Conservation (phyloP, 2,113 vertebrate species). For the Cryptomyrus ogoouensis region DNA sequence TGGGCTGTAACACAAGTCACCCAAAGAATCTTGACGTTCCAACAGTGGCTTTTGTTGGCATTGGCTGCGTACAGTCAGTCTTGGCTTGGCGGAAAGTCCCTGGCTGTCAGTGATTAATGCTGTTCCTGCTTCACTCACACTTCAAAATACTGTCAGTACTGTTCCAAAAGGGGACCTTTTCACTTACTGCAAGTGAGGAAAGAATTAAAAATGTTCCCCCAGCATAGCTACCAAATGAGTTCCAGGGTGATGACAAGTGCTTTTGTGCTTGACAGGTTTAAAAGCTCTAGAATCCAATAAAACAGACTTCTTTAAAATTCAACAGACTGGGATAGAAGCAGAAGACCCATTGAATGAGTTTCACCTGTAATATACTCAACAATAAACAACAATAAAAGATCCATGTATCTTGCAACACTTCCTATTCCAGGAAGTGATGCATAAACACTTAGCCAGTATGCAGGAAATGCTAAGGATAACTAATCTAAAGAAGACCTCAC, state of each 20-base stretch:
- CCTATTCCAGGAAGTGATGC: not conserved
- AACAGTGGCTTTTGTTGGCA: not conserved
- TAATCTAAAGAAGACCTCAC: not conserved
- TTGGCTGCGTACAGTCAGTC: not conserved
- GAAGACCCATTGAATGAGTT: not conserved
- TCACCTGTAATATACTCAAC: not conserved
- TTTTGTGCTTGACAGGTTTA: not conserved
- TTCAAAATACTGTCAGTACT: conserved; percentile 3
- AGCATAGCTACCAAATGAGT: not conserved
- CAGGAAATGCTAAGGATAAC: not conserved
- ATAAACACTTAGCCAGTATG: not conserved
- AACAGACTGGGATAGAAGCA: not conserved
- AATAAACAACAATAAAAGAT: not conserved
- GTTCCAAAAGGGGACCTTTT: not conserved
- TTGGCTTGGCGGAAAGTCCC: not conserved
- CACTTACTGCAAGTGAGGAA: not conserved
- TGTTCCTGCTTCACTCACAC: not conserved
- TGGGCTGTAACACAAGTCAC: not conserved
- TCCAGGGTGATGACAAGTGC: not conserved
- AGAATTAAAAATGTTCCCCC: not conserved
- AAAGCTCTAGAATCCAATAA: not conserved
- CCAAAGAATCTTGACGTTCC: not conserved
- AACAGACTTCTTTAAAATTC: not conserved
- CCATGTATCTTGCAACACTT: not conserved
- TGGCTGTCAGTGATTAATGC: not conserved